Evolutionary conservation across 2,113 vertebrate genomes (phyloP).

Genomic region (Chrysochloris asiatica): DNA sequence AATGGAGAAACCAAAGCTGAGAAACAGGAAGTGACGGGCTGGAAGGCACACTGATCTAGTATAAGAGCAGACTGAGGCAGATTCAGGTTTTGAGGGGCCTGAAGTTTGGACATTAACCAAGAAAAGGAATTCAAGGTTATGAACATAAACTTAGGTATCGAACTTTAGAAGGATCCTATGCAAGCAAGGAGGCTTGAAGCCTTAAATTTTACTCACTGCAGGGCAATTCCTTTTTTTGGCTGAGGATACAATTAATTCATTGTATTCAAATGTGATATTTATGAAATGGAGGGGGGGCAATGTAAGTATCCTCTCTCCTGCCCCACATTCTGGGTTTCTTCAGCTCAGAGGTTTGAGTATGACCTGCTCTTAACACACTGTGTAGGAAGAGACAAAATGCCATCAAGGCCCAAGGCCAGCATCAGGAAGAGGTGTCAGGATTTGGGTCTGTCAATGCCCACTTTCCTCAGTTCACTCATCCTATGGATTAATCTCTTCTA

Average conservation of each 20-base stretch:
- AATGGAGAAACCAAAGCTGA: neutral
- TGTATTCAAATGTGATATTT: neutral
- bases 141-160: neutral
- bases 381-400: rapidly evolving
- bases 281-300: neutral
- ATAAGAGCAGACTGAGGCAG: too few species aligned
- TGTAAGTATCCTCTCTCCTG: neutral
- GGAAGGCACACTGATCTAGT: rapidly evolving
- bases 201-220: neutral
- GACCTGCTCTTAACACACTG: neutral
- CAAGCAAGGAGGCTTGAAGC: neutral
- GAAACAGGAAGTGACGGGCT: too few species aligned
- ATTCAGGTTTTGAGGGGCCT: neutral
- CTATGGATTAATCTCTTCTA: neutral
- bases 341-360: neutral
- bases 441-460: neutral
- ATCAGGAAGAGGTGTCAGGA: neutral
- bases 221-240: neutral
- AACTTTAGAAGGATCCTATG: neutral
- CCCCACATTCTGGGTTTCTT: neutral
- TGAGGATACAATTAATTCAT: neutral
- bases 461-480: neutral
- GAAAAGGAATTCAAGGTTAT: neutral
- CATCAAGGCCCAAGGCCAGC: neutral
- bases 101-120: neutral